These are phyloP conservation scores for Drosophila planitibia DNA, from an alignment of 2,888 invertebrate species.

Conservation along the genomic window DNA sequence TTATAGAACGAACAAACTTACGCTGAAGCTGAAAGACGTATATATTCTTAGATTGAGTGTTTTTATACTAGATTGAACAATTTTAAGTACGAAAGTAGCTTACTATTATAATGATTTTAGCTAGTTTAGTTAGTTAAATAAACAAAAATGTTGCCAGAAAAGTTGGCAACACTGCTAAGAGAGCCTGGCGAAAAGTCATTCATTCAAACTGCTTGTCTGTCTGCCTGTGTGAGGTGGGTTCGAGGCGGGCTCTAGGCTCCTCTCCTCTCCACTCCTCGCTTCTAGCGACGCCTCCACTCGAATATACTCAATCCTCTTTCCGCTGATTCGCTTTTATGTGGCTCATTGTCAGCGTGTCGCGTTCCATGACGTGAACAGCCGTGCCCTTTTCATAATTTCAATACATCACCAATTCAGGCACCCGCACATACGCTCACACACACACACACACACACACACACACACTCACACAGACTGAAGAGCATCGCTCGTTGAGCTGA, in stretches of 20 bases:
- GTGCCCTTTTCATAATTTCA: slow-evolving; percentile 78
- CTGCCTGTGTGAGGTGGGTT: slow-evolving; percentile 26
- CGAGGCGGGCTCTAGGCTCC: slow-evolving; percentile 13
- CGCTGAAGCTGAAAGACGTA: not conserved
- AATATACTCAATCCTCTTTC: not conserved
- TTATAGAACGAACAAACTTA: not conserved
- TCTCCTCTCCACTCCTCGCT: not conserved
- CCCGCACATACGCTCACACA: slow-evolving; percentile 21
- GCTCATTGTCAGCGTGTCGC: slow-evolving; percentile 68
- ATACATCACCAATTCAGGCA: slow-evolving; percentile 59
- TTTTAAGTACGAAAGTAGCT: not conserved
- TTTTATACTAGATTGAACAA: not conserved
- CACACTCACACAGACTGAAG: not conserved
- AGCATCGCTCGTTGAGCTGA: slow-evolving; percentile 43
- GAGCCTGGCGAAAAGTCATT: not conserved
- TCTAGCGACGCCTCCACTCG: not conserved
- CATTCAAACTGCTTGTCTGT: slow-evolving; percentile 61
- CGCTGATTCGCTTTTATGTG: slow-evolving; percentile 54
- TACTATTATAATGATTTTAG: not conserved
- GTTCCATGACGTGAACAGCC: slow-evolving; percentile 58
- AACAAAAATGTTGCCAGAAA: not conserved
- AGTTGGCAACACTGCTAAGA: not conserved
- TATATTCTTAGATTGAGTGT: not conserved
- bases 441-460: slow-evolving; percentile 14
- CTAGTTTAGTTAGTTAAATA: not conserved